These are phyloP conservation scores for human DNA, from an alignment of 2,113 vertebrate genomes.

Conservation along the genomic window DNA sequence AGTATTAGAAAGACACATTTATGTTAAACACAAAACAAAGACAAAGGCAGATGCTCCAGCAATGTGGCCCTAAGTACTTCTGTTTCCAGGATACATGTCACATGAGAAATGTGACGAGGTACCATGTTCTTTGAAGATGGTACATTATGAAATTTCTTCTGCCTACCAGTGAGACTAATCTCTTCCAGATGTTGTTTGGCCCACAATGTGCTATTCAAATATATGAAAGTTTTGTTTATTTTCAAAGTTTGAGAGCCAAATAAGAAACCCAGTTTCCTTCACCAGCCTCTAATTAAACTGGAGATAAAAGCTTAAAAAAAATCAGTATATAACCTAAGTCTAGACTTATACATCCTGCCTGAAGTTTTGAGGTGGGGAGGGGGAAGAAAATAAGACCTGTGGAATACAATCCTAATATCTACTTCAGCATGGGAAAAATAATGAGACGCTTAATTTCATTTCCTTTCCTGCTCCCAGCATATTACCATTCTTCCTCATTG, in stretches of 20 bases:
- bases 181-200: slow-evolving; percentile 69
- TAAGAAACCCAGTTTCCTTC: slow-evolving; percentile 46
- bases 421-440: slow-evolving; percentile 26
- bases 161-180: slow-evolving; percentile 60
- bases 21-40: neutral
- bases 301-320: slow-evolving; percentile 47
- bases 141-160: slow-evolving; percentile 62
- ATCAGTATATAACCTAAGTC: neutral
- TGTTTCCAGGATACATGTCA: neutral
- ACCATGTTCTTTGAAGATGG: slow-evolving; percentile 46
- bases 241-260: slow-evolving; percentile 50
- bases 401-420: slow-evolving; percentile 23
- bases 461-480: slow-evolving; percentile 6
- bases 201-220: slow-evolving; percentile 52
- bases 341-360: neutral
- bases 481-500: neutral
- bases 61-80: neutral
- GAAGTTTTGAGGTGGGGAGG: neutral
- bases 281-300: slow-evolving; percentile 56
- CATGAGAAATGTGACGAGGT: slow-evolving; percentile 18
- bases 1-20: neutral
- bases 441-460: slow-evolving; percentile 34
- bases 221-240: slow-evolving; percentile 61
- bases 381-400: neutral
- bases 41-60: neutral